phyloP scores from a whole-genome alignment of 2,888 invertebrate species.

The Deroplatys truncata region DNA sequence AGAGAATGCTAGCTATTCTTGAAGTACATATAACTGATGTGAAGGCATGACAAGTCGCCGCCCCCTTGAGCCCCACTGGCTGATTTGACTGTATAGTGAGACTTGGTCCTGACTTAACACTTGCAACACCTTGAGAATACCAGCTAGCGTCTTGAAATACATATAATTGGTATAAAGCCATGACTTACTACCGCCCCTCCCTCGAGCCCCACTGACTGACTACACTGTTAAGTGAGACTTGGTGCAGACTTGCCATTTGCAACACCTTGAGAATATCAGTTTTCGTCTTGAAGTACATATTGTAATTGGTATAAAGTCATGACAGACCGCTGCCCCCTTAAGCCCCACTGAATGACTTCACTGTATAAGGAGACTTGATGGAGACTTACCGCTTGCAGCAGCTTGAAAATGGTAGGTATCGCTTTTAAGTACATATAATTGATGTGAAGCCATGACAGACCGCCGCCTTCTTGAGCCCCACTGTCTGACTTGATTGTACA shows the following conservation, averaged over 20 bases:
- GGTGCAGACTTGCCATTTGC: conserved; percentile 69
- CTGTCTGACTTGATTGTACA: too few relatives aligned
- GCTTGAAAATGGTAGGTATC: conserved; percentile 75
- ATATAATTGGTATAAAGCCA: conserved; percentile 73
- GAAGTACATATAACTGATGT: too few relatives aligned
- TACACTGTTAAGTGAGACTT: too few relatives aligned
- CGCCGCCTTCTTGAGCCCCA: too few relatives aligned
- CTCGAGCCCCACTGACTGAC: too few relatives aligned
- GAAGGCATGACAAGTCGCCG: too few relatives aligned
- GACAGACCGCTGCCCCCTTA: conserved; percentile 55
- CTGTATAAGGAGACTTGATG: conserved; percentile 38
- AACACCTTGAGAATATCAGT: conserved; percentile 78
- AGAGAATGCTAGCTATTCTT: too few relatives aligned
- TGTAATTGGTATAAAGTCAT: conserved; percentile 69
- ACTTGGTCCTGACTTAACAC: conserved; percentile 58
- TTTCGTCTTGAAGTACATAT: conserved; percentile 73
- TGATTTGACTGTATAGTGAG: too few relatives aligned
- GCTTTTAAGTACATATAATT: conserved; percentile 63
- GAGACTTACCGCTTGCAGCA: conserved; percentile 72
- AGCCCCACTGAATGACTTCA: conserved; percentile 44
- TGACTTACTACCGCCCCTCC: conserved; percentile 51
- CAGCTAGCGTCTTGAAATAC: conserved; percentile 78
- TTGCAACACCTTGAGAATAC: conserved; percentile 74
- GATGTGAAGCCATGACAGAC: too few relatives aligned
- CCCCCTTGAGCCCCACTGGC: too few relatives aligned